Evolutionary conservation across 1,140 invertebrate species (phyloP), one percentile per base, ranked within the genome.

Genomic region (Lasioglossum baleicum): DNA sequence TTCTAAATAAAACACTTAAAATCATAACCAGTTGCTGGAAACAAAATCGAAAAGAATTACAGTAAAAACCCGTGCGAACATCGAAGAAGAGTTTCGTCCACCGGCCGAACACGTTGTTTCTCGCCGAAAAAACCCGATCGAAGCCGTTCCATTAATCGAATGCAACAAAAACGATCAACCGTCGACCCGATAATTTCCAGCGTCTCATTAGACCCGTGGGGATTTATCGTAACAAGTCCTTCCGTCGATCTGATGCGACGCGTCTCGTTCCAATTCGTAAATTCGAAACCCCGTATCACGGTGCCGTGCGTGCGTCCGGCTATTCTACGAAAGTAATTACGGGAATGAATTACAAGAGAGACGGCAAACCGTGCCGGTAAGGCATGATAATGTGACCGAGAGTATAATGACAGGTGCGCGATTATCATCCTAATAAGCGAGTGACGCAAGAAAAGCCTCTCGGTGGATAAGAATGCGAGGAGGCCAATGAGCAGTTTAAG

Each of bases 351-450:
- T 89, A 91, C 87, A 80, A 87, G 87, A 84, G 77, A 68, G 73
- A 81, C 42, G 40, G 75, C 48, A 88, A 87, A 86, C 83, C 79
- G 83, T 77, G 75, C 81, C 85, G 87, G 88, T 90, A 88, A 81
- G 82, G 76, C 83, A 83, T 88, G 88, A 91, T 91, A 91, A 92
- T 90, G 87, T 90, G 90, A 92, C 89, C 86, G 88, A 80, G 87
- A 80, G 87, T 83, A 82, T 91, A 92, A 91, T 91, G 88, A 87
- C 86, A 84, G 88, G 86, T 88, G 88, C 80, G 81, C 89, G 90
- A 92, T 92, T 91, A 91, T 92, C 89, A 86, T 90, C 87, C 89
- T 92, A 92, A 92, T 92, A 92, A 92, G 89, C 87, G 86, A 40
- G 31, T 91, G 89, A 91, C 88, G 89, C 86, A 89, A 90, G 69